Conservation (phyloP, 2,888 invertebrate genomes). For the Oscheius sp. region DNA sequence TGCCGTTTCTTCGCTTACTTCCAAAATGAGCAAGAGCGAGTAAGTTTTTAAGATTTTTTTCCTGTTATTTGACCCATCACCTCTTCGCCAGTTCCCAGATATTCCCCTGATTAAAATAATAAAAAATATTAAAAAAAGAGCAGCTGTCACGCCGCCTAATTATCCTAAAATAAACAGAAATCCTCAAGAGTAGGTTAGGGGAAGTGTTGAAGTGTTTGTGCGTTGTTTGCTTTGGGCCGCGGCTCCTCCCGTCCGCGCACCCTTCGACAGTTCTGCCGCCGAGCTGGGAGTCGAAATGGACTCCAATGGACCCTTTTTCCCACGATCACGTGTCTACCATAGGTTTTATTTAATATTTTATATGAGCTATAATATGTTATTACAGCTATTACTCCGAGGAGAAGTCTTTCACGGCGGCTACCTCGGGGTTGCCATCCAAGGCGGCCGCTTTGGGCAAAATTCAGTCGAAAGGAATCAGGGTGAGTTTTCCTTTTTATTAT, state of each 20-base stretch:
- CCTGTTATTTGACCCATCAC: neutral
- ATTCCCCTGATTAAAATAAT: neutral
- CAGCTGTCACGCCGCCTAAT: conserved; percentile 13
- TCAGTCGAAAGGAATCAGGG: conserved; percentile 62
- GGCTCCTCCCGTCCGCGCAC: conserved; percentile 27
- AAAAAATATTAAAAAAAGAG: neutral
- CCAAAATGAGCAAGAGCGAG: conserved; percentile 39
- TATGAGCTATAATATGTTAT: conserved; percentile 22
- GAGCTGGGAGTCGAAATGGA: conserved; percentile 20
- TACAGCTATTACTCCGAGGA: conserved; percentile 71
- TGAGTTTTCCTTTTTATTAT: conserved; percentile 24
- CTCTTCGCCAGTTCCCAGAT: conserved; percentile 8
- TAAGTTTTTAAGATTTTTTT: conserved; percentile 32
- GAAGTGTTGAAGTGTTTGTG: conserved; percentile 37
- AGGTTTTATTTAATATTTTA: conserved; percentile 3
- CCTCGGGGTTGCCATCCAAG: conserved; percentile 41
- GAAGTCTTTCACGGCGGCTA: conserved; percentile 65
- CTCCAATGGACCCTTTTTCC: conserved; percentile 47
- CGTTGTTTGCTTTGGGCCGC: conserved; percentile 35
- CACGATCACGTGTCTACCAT: conserved; percentile 46
- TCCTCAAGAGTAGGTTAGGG: conserved; percentile 30
- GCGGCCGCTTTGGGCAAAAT: conserved; percentile 45
- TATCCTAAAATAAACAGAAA: conserved; percentile 14
- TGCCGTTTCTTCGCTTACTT: conserved; percentile 19
- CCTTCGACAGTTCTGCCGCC: conserved; percentile 11